Conservation (phyloP, 1,140 invertebrate genomes). For the Conopomorpha cramerella region DNA sequence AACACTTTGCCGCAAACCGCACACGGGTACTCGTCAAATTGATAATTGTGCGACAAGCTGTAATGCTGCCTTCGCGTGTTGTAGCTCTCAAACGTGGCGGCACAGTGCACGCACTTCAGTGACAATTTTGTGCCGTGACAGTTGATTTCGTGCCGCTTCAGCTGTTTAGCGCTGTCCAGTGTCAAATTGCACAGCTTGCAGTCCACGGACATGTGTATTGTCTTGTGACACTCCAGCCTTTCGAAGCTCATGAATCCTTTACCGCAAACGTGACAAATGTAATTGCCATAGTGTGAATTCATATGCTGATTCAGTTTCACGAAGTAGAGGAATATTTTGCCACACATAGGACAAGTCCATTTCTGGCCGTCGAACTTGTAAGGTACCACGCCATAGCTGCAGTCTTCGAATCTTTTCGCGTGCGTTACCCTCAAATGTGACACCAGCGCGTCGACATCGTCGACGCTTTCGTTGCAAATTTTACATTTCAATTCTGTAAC, state of each 20-base stretch:
- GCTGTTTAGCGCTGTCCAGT: constrained; percentile 29
- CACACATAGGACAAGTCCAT: constrained; percentile 42
- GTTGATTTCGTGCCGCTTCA: constrained; percentile 22
- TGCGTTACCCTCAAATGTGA: constrained; percentile 23
- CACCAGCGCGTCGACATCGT: constrained; percentile 16
- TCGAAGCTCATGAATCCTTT: constrained; percentile 66
- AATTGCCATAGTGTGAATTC: constrained; percentile 53
- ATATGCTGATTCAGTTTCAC: constrained; percentile 52
- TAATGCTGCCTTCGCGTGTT: constrained; percentile 30
- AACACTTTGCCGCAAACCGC: constrained; percentile 34
- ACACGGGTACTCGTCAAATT: constrained; percentile 21
- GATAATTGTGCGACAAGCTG: constrained; percentile 16
- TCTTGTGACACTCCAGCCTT: constrained; percentile 24
- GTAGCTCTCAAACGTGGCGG: constrained; percentile 32
- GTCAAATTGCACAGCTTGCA: constrained; percentile 23
- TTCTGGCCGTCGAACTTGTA: constrained; percentile 26
- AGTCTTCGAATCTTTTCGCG: constrained; percentile 18
- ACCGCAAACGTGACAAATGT: constrained; percentile 78
- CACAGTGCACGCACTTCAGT: constrained; percentile 33
- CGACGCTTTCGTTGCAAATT: constrained; percentile 14
- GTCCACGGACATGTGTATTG: constrained; percentile 20
- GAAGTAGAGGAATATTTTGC: constrained; percentile 42
- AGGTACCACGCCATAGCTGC: constrained; percentile 29
- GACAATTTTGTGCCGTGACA: constrained; percentile 21
- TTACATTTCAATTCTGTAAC: constrained; percentile 18